A percentile compares a stretch with the other conserved stretches of the same genome.
Evolutionary conservation across 2,113 vertebrate species (phyloP).

Genomic region (Trematocara stigmaticum): DNA sequence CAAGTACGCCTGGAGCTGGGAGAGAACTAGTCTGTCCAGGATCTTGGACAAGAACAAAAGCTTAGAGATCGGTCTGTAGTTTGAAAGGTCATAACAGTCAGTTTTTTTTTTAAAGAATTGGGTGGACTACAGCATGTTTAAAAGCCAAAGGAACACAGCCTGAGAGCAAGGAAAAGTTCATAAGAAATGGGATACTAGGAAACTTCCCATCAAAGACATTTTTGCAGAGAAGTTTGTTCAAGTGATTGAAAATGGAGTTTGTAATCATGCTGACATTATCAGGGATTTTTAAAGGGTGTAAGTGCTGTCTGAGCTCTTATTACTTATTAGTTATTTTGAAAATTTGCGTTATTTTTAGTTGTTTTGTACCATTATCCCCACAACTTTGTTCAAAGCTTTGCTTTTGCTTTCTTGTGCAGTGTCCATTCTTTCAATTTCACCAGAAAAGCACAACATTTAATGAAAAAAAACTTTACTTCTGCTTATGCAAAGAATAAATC

Average conservation of each 20-base stretch:
- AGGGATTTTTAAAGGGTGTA: not conserved
- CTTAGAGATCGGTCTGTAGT: too few relatives aligned
- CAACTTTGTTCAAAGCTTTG: not conserved
- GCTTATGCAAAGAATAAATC: not conserved
- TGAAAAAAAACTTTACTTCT: not conserved
- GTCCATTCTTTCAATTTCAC: not conserved
- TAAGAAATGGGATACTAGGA: not conserved
- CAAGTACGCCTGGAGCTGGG: too few relatives aligned
- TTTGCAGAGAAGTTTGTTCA: not conserved
- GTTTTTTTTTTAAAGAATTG: not conserved
- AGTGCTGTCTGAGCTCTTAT: not conserved
- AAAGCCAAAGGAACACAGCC: rapidly evolving
- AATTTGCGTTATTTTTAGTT: not conserved
- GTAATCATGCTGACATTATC: not conserved
- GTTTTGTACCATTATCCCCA: not conserved
- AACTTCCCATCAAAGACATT: not conserved
- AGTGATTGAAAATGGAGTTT: not conserved
- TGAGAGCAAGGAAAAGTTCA: not conserved
- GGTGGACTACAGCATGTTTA: not conserved
- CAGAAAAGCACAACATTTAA: not conserved
- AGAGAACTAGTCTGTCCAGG: too few relatives aligned
- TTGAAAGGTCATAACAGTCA: too few relatives aligned
- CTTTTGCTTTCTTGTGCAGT: not conserved
- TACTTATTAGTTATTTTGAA: not conserved
- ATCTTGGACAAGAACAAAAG: too few relatives aligned